Conservation (phyloP, 2,888 invertebrate species). For the Strigamia crassipes region DNA sequence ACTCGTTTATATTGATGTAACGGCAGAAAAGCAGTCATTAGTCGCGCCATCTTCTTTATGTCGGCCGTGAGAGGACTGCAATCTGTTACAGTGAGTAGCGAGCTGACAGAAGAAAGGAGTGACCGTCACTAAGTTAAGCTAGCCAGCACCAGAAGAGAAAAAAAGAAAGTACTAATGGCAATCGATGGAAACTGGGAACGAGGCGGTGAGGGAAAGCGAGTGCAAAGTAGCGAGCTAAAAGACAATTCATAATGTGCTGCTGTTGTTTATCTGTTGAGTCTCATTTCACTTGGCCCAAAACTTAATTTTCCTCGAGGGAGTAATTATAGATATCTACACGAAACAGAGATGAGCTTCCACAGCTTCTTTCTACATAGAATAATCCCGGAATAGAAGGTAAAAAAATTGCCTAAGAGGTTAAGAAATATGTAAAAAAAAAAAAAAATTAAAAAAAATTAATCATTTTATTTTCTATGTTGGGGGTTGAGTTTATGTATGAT, state of each 20-base stretch:
- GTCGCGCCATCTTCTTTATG: constrained; percentile 4
- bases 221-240: constrained; percentile 8
- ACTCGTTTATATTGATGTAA: neutral
- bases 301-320: constrained; percentile 10
- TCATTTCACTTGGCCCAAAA: constrained; percentile 10
- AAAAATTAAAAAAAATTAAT: neutral
- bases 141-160: neutral
- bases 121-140: constrained; percentile 3
- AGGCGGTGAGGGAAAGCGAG: neutral
- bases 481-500: neutral
- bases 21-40: neutral
- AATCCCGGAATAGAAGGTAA: neutral
- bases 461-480: neutral
- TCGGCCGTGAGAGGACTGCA: neutral
- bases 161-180: neutral
- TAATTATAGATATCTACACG: neutral
- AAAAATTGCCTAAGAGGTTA: neutral
- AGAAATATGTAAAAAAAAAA: neutral
- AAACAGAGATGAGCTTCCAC: constrained; percentile 10
- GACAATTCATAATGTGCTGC: constrained; percentile 4
- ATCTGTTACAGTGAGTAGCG: neutral
- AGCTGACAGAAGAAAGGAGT: constrained; percentile 7
- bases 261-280: constrained; percentile 10
- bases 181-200: neutral
- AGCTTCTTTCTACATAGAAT: neutral